Percentiles rank a stretch among this genome's conserved stretches.
Conservation (phyloP, 2,888 invertebrate genomes). For the Carterocephalus palaemon region DNA sequence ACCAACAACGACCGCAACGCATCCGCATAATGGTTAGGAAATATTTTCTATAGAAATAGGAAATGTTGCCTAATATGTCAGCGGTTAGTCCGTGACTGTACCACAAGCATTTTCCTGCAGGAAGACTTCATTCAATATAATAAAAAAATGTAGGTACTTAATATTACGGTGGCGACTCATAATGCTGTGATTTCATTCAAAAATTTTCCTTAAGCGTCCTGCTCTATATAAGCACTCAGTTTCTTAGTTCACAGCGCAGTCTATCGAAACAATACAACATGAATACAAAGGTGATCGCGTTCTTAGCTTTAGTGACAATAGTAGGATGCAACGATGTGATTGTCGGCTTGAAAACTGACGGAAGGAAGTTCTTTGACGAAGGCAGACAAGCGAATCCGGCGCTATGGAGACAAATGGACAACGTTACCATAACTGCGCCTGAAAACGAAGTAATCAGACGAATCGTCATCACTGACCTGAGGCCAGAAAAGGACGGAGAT, state of each 20-base stretch:
- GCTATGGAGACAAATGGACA: conserved; percentile 54
- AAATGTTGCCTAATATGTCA: conserved; percentile 11
- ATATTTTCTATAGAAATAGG: too few species aligned
- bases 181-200: conserved; percentile 45
- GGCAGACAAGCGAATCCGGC: conserved; percentile 56
- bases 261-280: conserved; percentile 41
- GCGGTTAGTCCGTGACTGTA: conserved; percentile 40
- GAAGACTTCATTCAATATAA: conserved; percentile 52
- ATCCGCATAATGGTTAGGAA: too few species aligned
- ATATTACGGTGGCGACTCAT: conserved; percentile 43
- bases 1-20: too few species aligned
- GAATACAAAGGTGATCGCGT: conserved; percentile 36
- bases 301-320: conserved; percentile 42
- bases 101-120: conserved; percentile 59
- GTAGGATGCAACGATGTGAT: conserved; percentile 48
- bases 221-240: conserved; percentile 51
- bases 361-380: conserved; percentile 53
- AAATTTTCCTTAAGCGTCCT: conserved; percentile 56
- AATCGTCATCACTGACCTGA: conserved; percentile 53
- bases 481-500: conserved; percentile 62
- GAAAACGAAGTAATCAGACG: conserved; percentile 52
- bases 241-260: conserved; percentile 44
- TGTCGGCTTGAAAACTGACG: conserved; percentile 43
- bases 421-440: conserved; percentile 49
- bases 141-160: conserved; percentile 51